Base-by-base conservation (phyloP, 2,113 vertebrate genomes). In the Rhinolophus ferrumequinum region DNA sequence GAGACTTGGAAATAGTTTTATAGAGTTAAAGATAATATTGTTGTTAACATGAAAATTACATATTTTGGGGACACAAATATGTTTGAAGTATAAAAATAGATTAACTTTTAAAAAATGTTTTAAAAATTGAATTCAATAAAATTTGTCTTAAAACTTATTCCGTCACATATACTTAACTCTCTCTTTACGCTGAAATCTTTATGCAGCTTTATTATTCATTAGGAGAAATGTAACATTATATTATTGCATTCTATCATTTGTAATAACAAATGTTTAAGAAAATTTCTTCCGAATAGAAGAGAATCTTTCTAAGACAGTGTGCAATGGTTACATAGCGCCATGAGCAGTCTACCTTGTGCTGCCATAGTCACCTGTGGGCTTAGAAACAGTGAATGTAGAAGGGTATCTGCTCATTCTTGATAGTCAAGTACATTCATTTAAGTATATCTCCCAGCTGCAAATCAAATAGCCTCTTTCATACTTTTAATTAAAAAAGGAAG, bases 11-110 rank as follows among this genome's bases (percentile, higher is more conserved):
- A 88, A 86, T 80, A 80, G 64, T 76, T 85, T 5, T 73, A 81
- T 30, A 54, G 56, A 88, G 33, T 56, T 90, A 85, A 75, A 92
- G 89, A 54, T 52, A 38, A 84, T 84, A 79, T n/a, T 79, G 35
- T 28, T 87, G 35, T 28, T 87, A 90, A 90, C 30, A 70, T n/a
- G 52, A n/a, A 88, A 79, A 73, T 93, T n/a, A n/a, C 11, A 56
- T 84, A 41, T 44, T 52, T 77, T 54, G 19, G 38, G 54, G 21
- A 73, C 15, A 26, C 22, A 83, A 12, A 38, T 58, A 64, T 69
- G 21, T 88, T 89, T 88, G 41, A 67, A 69, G 13, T 38, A 67
- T 87, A 79, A 95, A 94, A 77, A 70, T 52, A 38, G 44, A 72
- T 85, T 69, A 72, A 2, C 1, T 16, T 52, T 89, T 52, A 95